Base-by-base conservation (phyloP, 2,888 invertebrate genomes). In the Entomobrya multifasciata region DNA sequence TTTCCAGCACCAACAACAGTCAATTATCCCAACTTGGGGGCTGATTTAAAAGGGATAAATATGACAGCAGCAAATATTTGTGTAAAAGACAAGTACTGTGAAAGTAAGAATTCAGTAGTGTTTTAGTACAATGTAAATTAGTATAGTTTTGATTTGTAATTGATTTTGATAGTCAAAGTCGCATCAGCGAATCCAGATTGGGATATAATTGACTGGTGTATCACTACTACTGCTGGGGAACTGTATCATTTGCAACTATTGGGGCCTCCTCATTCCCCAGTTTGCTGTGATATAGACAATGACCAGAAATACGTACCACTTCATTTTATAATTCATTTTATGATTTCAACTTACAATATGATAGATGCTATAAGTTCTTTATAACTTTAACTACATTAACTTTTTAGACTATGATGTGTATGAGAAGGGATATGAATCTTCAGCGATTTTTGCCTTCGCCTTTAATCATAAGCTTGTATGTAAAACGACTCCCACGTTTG, bases 321-420 rank as follows among this genome's bases (percentile, higher is more conserved):
- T n/a, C n/a, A n/a, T n/a, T n/a, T n/a, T n/a, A n/a, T n/a, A n/a
- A n/a, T n/a, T n/a, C n/a, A n/a, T n/a, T n/a, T n/a, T n/a, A n/a
- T n/a, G n/a, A n/a, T n/a, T n/a, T n/a, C n/a, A n/a, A n/a, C n/a
- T n/a, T n/a, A n/a, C n/a, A n/a, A n/a, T n/a, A n/a, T n/a, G n/a
- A n/a, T n/a, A n/a, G n/a, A n/a, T n/a, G n/a, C n/a, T n/a, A n/a
- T n/a, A n/a, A n/a, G n/a, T n/a, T n/a, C n/a, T n/a, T n/a, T n/a
- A n/a, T n/a, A n/a, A n/a, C n/a, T n/a, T n/a, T n/a, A 44, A 20
- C 44, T 1, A 67, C 44, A 8, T 10, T 67, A 13, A 6, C n/a
- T 55, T 55, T 78, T 22, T 8, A 78, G 65, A 65, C 79, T 20
- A 79, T 79, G 79, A 65, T 79, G 65, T 79, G 79, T 49, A 79